Conservation (phyloP, 2,797 vertebrate species). For the Alosa sapidissima region DNA sequence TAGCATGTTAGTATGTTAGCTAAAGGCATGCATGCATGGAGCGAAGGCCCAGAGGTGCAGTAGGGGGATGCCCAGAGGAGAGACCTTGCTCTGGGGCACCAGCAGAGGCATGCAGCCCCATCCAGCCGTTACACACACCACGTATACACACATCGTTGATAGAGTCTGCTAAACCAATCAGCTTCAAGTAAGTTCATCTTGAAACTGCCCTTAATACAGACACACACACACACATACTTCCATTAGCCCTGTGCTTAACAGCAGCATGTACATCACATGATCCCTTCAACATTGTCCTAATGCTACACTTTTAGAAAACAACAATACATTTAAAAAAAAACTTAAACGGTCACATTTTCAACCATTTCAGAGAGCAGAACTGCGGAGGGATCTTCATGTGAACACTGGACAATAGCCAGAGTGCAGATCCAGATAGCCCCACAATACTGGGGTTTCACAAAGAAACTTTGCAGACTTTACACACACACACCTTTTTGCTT, state of each 20-base stretch:
- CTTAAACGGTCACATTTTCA: background rate
- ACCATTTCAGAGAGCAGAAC: background rate
- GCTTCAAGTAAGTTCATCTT: background rate
- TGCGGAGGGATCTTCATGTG: background rate
- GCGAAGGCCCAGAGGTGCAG: background rate
- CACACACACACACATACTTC: background rate
- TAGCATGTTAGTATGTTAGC: constrained; percentile 12
- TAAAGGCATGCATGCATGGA: background rate
- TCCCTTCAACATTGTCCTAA: background rate
- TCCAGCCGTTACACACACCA: background rate
- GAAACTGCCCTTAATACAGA: background rate
- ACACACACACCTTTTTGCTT: background rate
- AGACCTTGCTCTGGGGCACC: background rate
- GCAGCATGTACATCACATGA: background rate
- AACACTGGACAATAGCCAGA: background rate
- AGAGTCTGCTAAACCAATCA: background rate
- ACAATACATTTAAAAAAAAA: background rate
- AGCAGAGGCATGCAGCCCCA: background rate
- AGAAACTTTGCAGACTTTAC: background rate
- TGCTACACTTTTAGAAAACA: background rate
- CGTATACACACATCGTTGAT: background rate
- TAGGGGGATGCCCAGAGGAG: background rate
- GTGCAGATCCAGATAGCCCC: background rate
- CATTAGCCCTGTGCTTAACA: background rate
- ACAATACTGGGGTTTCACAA: background rate